These are phyloP conservation scores for Xenopus borealis DNA, from an alignment of 2,113 vertebrate species.

Conservation along the genomic window DNA sequence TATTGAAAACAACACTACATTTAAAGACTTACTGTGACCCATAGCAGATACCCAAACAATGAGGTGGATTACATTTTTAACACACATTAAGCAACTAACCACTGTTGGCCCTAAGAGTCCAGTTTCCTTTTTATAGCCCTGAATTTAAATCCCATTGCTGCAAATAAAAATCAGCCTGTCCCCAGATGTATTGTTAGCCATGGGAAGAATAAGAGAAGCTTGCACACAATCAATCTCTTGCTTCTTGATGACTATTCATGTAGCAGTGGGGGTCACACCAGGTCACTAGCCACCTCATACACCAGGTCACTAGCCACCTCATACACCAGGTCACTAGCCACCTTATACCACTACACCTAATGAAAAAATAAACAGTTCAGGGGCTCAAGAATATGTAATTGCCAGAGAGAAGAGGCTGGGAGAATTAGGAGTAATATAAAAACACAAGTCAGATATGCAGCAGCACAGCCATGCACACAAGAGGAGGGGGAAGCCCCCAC, in stretches of 20 bases:
- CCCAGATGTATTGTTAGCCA: no score
- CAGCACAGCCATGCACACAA: background rate
- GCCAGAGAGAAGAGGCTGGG: background rate
- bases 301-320: constrained; percentile 16
- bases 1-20: no score
- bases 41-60: no score
- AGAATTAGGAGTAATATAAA: constrained; percentile 19
- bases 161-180: no score
- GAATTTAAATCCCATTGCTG: no score
- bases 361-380: background rate
- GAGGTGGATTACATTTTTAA: no score
- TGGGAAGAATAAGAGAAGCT: no score
- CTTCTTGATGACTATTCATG: background rate
- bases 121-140: no score
- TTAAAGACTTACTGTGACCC: no score
- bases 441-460: constrained; percentile 14
- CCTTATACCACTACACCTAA: no score
- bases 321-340: constrained; percentile 11
- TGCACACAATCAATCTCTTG: background rate
- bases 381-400: background rate
- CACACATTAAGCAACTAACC: no score
- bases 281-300: constrained; percentile 16
- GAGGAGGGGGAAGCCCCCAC: background rate
- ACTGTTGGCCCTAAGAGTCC: no score
- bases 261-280: constrained; percentile 17